Evolutionary conservation across 2,888 invertebrate genomes (phyloP), one percentile per base, ranked within the genome.

Genomic region (Dione vanillae): DNA sequence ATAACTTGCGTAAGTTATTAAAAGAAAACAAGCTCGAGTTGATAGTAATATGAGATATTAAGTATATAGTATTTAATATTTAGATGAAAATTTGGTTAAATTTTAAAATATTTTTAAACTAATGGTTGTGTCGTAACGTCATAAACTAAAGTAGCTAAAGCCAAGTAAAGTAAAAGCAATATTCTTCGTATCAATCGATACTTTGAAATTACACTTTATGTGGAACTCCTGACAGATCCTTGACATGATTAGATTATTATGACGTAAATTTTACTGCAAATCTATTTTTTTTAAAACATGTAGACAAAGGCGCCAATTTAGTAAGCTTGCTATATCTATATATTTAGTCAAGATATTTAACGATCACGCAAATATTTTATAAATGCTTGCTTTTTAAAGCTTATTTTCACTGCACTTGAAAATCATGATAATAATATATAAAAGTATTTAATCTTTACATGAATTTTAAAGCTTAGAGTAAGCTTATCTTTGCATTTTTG

Each of bases 401-500:
- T 2, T 35, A 37, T 37, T 10, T 16, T 37, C n/a, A 16, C 16
- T 10, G 19, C 16, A 10, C 11, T 49, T 6, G 6, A 49, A 49
- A 49, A 49, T 11, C n/a, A 40, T 16, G 12, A 11, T 0, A 9
- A 16, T 47, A 37, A 16, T n/a, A 54, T 35, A n/a, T 10, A n/a
- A 3, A 56, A 56, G 0, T 7, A 16, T 56, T 16, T 35, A 37
- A 16, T 27, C 5, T 5, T 3, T 16, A 56, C 11, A 40, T 56
- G 11, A 56, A 16, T 11, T 37, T 16, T 37, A 16, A 35, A 47
- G 14, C 1, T 49, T 64, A 9, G 49, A 40, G 35, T 37, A 35
- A 47, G 19, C 6, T 49, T 64, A 14, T 64, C 40, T 43, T 64
- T 51, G 49, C 19, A 51, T 49, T 49, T 64, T 37, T 51, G 51